These are phyloP conservation scores for Pocillopora verrucosa DNA, from an alignment of 64 coral and sea anemone genomes.

Conservation along the genomic window DNA sequence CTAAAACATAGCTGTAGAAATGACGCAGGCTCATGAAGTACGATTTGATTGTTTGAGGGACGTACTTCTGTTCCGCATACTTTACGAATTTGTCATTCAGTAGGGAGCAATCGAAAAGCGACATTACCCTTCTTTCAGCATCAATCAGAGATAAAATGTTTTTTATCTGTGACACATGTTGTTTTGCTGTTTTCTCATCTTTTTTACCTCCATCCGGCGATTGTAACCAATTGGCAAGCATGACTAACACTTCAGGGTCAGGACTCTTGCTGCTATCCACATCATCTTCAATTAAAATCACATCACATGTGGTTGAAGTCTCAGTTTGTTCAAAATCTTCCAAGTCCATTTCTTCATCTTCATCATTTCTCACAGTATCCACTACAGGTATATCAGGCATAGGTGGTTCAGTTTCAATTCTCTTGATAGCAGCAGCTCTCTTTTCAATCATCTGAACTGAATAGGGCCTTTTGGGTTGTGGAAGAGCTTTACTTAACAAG, in stretches of 20 bases:
- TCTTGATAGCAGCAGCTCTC: neutral
- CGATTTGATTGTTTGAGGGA: constrained; percentile 34
- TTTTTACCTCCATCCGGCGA: no score
- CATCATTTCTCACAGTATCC: no score
- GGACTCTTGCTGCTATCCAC: no score
- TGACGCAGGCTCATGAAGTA: constrained; percentile 14
- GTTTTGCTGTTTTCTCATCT: constrained; percentile 52
- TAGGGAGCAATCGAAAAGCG: constrained; percentile 2
- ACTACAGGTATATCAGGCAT: no score
- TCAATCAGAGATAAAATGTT: constrained; percentile 54
- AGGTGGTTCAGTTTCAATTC: no score
- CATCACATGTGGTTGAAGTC: no score
- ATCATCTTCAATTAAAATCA: no score
- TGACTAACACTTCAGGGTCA: no score
- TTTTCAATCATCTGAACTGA: neutral
- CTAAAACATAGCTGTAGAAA: constrained; percentile 25
- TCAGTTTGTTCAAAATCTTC: no score
- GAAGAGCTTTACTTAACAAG: constrained; percentile 31
- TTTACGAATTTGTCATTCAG: neutral
- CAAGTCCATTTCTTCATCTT: no score
- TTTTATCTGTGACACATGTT: constrained; percentile 56
- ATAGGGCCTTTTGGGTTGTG: neutral
- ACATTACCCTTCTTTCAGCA: neutral
- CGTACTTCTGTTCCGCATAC: constrained; percentile 21
- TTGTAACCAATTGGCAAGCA: no score